These are phyloP conservation scores for Chromis chromis DNA, from an alignment of 2,797 vertebrate species.

Conservation along the genomic window DNA sequence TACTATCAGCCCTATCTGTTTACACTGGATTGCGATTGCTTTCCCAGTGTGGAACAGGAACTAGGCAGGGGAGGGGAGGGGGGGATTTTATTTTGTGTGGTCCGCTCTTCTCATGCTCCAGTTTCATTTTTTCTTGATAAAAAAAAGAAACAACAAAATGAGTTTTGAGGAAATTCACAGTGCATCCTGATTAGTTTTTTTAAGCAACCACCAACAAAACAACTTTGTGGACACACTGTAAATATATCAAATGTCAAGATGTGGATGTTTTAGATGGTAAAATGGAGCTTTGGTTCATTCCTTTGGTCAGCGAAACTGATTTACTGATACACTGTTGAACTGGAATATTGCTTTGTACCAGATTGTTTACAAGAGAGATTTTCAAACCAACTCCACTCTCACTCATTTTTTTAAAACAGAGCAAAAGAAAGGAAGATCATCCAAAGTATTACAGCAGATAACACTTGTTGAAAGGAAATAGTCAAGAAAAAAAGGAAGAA, in stretches of 20 bases:
- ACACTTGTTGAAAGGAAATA: constrained; percentile 44
- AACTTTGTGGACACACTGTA: constrained; percentile 15
- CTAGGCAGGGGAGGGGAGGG: background rate
- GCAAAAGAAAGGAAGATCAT: constrained; percentile 26
- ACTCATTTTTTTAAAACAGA: constrained; percentile 25
- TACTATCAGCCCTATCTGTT: constrained; percentile 75
- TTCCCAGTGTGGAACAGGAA: constrained; percentile 62
- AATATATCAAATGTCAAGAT: constrained; percentile 36
- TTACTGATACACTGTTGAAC: constrained; percentile 13
- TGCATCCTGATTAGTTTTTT: background rate
- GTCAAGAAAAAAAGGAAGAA: constrained; percentile 28
- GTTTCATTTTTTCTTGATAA: constrained; percentile 37
- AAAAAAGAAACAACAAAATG: constrained; percentile 48
- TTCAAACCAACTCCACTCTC: constrained; percentile 6
- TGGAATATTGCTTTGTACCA: constrained; percentile 5
- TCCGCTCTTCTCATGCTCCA: constrained; percentile 40
- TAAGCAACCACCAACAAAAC: constrained; percentile 26
- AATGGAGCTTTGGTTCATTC: constrained; percentile 31
- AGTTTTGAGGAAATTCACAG: constrained; percentile 4
- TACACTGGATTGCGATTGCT: constrained; percentile 67
- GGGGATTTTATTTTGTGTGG: constrained; percentile 55
- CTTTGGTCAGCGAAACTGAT: constrained; percentile 38
- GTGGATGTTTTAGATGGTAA: constrained; percentile 36
- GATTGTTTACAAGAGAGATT: constrained; percentile 3
- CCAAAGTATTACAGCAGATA: background rate